Evolutionary conservation across 37 sponge, comb jelly and placozoan genomes (phyloP).

Genomic region (Tethya wilhelma): DNA sequence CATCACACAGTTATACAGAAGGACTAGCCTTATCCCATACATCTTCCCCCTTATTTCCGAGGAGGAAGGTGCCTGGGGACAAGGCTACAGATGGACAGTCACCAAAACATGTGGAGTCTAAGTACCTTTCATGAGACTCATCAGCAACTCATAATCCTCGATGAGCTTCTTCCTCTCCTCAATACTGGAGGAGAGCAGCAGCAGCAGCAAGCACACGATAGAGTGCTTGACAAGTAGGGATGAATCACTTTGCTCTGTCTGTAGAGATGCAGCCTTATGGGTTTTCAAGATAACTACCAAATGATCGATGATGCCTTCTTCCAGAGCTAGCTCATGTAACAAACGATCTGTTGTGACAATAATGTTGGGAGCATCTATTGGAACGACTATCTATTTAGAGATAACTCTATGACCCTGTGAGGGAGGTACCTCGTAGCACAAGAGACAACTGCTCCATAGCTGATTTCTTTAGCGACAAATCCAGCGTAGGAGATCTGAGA

Average conservation of each 20-base stretch:
- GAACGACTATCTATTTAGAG: background rate
- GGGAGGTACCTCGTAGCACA: conserved; percentile 65
- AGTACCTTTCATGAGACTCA: conserved; percentile 44
- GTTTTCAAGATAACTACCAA: conserved; percentile 2
- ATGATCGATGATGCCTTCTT: conserved; percentile 35
- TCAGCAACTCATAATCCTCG: background rate
- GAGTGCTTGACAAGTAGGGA: conserved; percentile 24
- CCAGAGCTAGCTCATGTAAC: conserved; percentile 52
- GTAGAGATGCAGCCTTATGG: background rate
- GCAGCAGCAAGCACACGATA: conserved; percentile 38
- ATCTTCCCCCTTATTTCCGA: too few species aligned
- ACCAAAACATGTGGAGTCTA: background rate
- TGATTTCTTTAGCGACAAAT: conserved; percentile 46
- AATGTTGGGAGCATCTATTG: too few species aligned
- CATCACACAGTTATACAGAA: too few species aligned
- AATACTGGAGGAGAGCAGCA: conserved; percentile 16
- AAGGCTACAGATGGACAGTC: background rate
- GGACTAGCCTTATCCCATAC: too few species aligned
- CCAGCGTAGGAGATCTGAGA: conserved; percentile 50
- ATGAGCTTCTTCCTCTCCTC: conserved; percentile 17
- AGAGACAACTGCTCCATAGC: conserved; percentile 72
- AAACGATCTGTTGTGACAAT: conserved; percentile 44
- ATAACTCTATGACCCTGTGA: too few species aligned
- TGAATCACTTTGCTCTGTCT: background rate
- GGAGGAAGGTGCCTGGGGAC: background rate